Percentiles rank a stretch among this genome's conserved stretches.
Conservation (phyloP, 2,888 invertebrate genomes). For the Ganaspis brasiliensis region DNA sequence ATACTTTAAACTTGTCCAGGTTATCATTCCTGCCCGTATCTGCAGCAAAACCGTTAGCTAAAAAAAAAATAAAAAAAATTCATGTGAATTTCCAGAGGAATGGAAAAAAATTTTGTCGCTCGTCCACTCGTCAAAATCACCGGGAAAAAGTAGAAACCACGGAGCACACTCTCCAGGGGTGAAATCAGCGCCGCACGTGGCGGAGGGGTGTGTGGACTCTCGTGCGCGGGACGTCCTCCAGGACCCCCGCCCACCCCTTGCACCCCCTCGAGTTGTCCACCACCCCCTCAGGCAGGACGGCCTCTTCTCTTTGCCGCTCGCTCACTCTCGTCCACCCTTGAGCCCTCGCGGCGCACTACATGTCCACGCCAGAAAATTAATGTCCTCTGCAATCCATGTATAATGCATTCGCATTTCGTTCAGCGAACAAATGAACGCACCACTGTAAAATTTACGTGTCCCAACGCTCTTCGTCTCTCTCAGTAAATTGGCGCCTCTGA, state of each 20-base stretch:
- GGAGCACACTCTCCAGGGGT: slow-evolving; percentile 61
- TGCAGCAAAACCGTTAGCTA: too few relatives aligned
- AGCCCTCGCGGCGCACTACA: slow-evolving; percentile 70
- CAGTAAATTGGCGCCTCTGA: slow-evolving; percentile 32
- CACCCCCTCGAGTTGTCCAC: slow-evolving; percentile 26
- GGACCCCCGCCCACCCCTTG: slow-evolving; percentile 52
- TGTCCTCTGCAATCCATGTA: slow-evolving; percentile 81
- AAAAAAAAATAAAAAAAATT: too few relatives aligned
- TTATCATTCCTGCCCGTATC: too few relatives aligned
- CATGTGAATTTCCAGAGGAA: too few relatives aligned
- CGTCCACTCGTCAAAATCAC: slow-evolving; percentile 79
- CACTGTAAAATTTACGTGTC: slow-evolving; percentile 79
- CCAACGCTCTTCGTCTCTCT: slow-evolving; percentile 44
- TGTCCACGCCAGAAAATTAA: slow-evolving; percentile 80
- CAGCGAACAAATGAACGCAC: slow-evolving; percentile 79
- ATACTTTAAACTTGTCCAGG: too few relatives aligned
- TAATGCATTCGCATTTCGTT: slow-evolving; percentile 80
- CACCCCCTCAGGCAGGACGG: slow-evolving; percentile 41
- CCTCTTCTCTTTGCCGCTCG: slow-evolving; percentile 48
- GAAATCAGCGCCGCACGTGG: slow-evolving; percentile 49
- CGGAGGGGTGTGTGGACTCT: slow-evolving; percentile 58
- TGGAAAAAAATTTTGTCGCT: slow-evolving; percentile 64
- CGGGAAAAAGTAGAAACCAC: slow-evolving; percentile 57
- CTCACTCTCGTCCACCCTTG: slow-evolving; percentile 49
- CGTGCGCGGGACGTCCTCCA: slow-evolving; percentile 55